Evolutionary conservation across 2,113 vertebrate species (phyloP).

Genomic region (Trichechus manatus): DNA sequence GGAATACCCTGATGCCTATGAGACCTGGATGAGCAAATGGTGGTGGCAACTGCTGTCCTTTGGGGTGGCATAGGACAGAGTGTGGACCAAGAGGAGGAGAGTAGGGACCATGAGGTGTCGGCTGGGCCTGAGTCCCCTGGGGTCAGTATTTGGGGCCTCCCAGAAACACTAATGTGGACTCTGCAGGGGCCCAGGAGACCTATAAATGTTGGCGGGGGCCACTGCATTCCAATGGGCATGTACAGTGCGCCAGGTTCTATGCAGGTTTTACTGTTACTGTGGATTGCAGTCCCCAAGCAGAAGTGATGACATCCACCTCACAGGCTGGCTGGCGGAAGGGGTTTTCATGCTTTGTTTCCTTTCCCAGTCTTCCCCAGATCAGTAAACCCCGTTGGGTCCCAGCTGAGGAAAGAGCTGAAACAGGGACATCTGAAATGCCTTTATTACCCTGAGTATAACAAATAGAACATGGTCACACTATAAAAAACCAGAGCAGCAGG

Average conservation of each 20-base stretch:
- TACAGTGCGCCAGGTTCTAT: not conserved
- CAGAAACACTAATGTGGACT: not conserved
- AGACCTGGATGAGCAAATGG: not conserved
- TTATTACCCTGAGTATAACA: slow-evolving; percentile 93
- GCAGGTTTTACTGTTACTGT: not conserved
- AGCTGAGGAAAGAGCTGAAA: slow-evolving; percentile 23
- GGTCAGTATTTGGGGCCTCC: too few species aligned
- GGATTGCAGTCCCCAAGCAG: not conserved
- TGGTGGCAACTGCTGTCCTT: not conserved
- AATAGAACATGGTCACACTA: slow-evolving; percentile 88
- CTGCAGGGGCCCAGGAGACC: not conserved
- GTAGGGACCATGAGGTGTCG: not conserved
- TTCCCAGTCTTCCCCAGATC: not conserved
- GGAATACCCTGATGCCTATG: not conserved
- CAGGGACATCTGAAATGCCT: slow-evolving; percentile 87
- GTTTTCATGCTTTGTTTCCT: not conserved
- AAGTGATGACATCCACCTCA: not conserved
- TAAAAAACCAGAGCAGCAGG: slow-evolving; percentile 87
- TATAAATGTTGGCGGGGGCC: not conserved
- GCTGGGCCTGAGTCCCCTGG: not conserved
- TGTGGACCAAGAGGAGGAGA: not conserved
- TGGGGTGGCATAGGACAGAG: not conserved
- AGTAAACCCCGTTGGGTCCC: not conserved
- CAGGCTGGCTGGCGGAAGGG: not conserved
- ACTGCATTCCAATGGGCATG: accelerated